Percentiles rank a stretch among this genome's conserved stretches.
Conservation (phyloP, 2,113 vertebrate genomes). For the Perccottus glenii region DNA sequence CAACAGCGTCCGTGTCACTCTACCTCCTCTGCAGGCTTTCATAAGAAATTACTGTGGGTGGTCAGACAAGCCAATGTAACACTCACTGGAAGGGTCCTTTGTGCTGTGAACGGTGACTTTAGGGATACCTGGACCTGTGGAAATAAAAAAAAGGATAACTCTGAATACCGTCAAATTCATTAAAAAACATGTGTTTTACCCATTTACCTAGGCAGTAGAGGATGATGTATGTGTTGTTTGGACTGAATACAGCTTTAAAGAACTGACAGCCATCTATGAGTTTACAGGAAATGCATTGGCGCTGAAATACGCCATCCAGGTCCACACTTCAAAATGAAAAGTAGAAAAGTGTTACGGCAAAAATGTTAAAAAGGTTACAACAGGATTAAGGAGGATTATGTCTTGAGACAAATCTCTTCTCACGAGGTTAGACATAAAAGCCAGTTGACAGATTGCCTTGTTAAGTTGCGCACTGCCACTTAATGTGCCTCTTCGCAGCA, state of each 20-base stretch:
- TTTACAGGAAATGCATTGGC: slow-evolving; percentile 81
- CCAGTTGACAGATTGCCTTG: slow-evolving; percentile 17
- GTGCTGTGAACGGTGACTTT: slow-evolving; percentile 79
- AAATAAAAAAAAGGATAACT: slow-evolving; percentile 32
- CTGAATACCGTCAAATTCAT: neutral
- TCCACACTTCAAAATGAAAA: slow-evolving; percentile 54
- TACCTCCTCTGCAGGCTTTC: slow-evolving; percentile 40
- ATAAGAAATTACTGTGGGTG: slow-evolving; percentile 31
- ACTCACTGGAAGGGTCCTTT: slow-evolving; percentile 80
- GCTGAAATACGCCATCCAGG: slow-evolving; percentile 77
- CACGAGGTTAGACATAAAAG: slow-evolving; percentile 39
- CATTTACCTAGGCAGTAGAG: slow-evolving; percentile 81
- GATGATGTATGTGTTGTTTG: slow-evolving; percentile 76
- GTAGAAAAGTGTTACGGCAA: neutral
- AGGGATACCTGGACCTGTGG: slow-evolving; percentile 81
- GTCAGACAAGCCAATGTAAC: slow-evolving; percentile 30
- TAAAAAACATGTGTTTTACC: neutral
- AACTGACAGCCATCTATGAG: slow-evolving; percentile 80
- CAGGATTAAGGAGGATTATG: slow-evolving; percentile 5
- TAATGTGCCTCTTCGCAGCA: slow-evolving; percentile 8
- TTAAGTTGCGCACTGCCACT: slow-evolving; percentile 5
- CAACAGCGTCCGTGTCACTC: neutral
- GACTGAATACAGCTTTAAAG: slow-evolving; percentile 80
- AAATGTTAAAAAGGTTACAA: slow-evolving; percentile 3
- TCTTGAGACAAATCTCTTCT: slow-evolving; percentile 39